Evolutionary conservation across 2,113 vertebrate species (phyloP).

Genomic region (Brienomyrus brachyistius): DNA sequence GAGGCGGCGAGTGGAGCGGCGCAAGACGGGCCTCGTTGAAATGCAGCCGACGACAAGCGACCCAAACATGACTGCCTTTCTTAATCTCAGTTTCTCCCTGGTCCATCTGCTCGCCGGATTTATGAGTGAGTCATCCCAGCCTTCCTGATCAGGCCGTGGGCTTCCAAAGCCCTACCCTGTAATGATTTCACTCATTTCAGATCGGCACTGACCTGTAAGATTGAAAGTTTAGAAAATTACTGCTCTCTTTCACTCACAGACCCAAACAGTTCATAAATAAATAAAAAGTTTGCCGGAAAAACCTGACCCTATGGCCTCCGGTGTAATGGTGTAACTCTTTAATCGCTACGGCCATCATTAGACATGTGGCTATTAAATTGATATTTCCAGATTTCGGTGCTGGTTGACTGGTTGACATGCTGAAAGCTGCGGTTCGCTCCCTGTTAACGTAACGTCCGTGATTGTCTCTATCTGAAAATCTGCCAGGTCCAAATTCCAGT

Average conservation of each 20-base stretch:
- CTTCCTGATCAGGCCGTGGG: neutral
- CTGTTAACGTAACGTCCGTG: neutral
- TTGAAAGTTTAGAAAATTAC: neutral
- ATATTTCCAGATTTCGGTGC: neutral
- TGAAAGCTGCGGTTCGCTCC: neutral
- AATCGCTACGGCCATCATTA: neutral
- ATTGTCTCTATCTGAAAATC: neutral
- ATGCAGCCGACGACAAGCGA: neutral
- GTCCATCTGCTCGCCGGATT: neutral
- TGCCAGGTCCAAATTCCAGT: neutral
- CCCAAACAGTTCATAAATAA: neutral
- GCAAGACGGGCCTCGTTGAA: constrained; percentile 11
- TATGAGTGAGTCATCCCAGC: neutral
- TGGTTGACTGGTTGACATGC: neutral
- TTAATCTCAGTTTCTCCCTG: constrained; percentile 30
- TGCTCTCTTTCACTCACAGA: neutral
- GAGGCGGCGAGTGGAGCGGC: neutral
- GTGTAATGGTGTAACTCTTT: neutral
- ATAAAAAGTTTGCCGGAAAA: neutral
- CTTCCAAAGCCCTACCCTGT: neutral
- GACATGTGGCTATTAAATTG: neutral
- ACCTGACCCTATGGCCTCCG: neutral
- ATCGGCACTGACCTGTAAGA: neutral
- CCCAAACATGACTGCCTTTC: constrained; percentile 23
- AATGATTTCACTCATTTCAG: neutral